These are phyloP conservation scores for Acipenser transmontanus DNA, from an alignment of 2,797 vertebrate species.

Conservation along the genomic window DNA sequence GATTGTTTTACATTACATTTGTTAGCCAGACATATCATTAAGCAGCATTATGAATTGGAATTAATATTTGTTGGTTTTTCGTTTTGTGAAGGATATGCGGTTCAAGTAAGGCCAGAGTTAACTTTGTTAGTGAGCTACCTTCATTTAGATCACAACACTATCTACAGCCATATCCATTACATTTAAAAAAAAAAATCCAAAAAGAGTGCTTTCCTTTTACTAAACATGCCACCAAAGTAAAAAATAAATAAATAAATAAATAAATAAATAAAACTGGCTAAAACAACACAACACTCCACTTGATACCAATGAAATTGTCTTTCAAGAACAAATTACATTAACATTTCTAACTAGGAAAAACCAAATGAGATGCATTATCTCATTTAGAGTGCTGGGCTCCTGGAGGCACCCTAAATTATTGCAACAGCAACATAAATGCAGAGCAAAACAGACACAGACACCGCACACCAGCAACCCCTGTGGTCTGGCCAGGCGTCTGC, in stretches of 20 bases:
- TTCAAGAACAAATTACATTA: constrained; percentile 7
- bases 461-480: too few relatives aligned
- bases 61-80: not conserved
- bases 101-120: not conserved
- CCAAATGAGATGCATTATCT: not conserved
- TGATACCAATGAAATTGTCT: constrained; percentile 17
- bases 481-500: too few relatives aligned
- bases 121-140: too few relatives aligned
- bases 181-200: too few relatives aligned
- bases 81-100: not conserved
- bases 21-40: not conserved
- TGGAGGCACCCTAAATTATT: too few relatives aligned
- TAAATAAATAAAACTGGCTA: constrained; percentile 26
- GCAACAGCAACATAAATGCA: too few relatives aligned
- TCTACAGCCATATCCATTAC: too few relatives aligned
- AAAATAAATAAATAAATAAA: too few relatives aligned
- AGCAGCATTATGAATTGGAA: not conserved
- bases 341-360: not conserved
- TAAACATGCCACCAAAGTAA: too few relatives aligned
- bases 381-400: not conserved
- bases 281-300: constrained; percentile 20
- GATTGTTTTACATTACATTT: constrained; percentile 2
- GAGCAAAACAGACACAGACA: too few relatives aligned
- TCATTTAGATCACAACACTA: too few relatives aligned
- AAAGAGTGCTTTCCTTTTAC: too few relatives aligned